Percentiles rank a stretch among this genome's conserved stretches.
Conservation (phyloP, 2,888 invertebrate species). For the Plagiodera versicolora region DNA sequence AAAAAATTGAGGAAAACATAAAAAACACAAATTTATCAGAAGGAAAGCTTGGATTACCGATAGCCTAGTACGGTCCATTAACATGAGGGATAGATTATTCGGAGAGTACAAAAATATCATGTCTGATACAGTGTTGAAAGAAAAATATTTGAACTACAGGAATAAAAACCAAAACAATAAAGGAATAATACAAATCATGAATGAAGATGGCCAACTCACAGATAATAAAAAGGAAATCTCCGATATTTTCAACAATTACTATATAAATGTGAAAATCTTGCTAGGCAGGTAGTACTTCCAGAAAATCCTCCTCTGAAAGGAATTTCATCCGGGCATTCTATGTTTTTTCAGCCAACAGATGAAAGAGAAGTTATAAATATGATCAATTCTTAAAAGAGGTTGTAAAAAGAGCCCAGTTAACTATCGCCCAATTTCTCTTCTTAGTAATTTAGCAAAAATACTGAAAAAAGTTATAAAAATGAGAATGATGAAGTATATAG, state of each 20-base stretch:
- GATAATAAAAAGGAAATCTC: constrained; percentile 9
- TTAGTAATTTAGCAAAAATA: no score
- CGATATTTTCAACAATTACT: constrained; percentile 3
- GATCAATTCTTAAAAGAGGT: constrained; percentile 9
- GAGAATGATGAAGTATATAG: no score
- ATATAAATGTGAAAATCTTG: constrained; percentile 10
- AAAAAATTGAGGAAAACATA: constrained; percentile 6
- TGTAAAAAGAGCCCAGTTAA: not conserved
- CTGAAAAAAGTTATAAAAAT: no score
- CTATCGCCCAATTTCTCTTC: no score
- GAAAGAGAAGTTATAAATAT: constrained; percentile 4
- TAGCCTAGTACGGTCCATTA: constrained; percentile 4
- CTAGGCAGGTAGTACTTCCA: constrained; percentile 3
- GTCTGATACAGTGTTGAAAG: not conserved
- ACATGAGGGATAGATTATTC: not conserved
- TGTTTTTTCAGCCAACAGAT: constrained; percentile 1
- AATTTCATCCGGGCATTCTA: not conserved
- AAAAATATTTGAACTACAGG: constrained; percentile 6
- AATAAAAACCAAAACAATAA: not conserved
- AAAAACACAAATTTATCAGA: constrained; percentile 5
- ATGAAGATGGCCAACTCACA: constrained; percentile 3
- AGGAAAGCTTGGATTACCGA: constrained; percentile 6
- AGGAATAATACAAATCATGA: not conserved
- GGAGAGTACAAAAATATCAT: constrained; percentile 2
- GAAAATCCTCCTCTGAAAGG: not conserved